Base-by-base conservation (phyloP, 1,140 invertebrate genomes). In the Rhopalosiphum padi region DNA sequence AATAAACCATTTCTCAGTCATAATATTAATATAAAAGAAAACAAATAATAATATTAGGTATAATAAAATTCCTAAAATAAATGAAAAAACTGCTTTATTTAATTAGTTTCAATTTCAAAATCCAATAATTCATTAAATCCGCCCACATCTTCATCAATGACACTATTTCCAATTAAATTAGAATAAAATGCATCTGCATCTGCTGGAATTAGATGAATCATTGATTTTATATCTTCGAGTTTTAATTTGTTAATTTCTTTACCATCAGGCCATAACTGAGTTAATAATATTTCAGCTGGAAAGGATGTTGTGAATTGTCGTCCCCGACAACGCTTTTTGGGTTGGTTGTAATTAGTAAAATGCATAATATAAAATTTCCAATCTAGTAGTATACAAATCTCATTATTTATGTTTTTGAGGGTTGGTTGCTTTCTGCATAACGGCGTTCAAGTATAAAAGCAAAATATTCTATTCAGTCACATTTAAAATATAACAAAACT, bases 391-490 rank as follows among this genome's bases (percentile, higher is more conserved):
- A 82, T 35, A 35, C n/a, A 82, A 37, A 82, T 4, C 77, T 82
- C 77, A 35, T 21, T 37, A 35, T 82, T 82, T 35, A 82, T 35
- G n/a, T 18, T 55, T 35, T 82, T 82, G 77, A 35, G 77, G 77
- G 77, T 35, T 82, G n/a, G n/a, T 37, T 37, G 35, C 77, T 82
- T 82, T 82, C 77, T 82, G 77, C 77, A 82, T 82, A 82, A 82
- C n/a, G 11, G 18, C 18, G n/a, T 82, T 21, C 21, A 68, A 25
- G n/a, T n/a, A n/a, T n/a, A n/a, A n/a, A n/a, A n/a, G n/a, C n/a
- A n/a, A n/a, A n/a, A n/a, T n/a, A n/a, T n/a, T n/a, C n/a, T n/a
- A n/a, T n/a, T n/a, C n/a, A n/a, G n/a, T n/a, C n/a, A n/a, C n/a
- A n/a, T n/a, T n/a, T n/a, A n/a, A n/a, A n/a, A n/a, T n/a, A n/a